phyloP scores from a whole-genome alignment of 2,797 vertebrate species.

The Melanotaenia trifasciata region DNA sequence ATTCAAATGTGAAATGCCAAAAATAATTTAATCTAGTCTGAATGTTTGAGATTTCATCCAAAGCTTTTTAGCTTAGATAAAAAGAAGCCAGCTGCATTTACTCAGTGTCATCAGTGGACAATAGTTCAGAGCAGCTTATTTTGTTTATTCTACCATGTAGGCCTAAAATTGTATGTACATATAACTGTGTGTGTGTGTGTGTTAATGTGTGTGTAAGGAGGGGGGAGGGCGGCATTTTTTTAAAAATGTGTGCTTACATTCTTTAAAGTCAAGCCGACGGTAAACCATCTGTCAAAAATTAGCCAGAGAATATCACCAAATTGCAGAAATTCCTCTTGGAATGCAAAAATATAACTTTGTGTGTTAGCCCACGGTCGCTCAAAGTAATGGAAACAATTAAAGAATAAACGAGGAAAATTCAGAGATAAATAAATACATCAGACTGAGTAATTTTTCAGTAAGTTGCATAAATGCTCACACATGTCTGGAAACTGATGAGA shows the following conservation, averaged over 20 bases:
- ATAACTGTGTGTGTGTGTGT: background rate
- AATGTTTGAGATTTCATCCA: background rate
- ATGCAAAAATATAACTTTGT: constrained; percentile 23
- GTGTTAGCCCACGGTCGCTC: constrained; percentile 44
- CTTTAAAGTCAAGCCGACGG: constrained; percentile 7
- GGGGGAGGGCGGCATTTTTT: background rate
- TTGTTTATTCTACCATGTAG: background rate
- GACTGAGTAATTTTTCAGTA: constrained; percentile 73
- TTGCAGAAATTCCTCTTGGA: constrained; percentile 15
- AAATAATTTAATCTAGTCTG: background rate
- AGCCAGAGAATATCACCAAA: constrained; percentile 6
- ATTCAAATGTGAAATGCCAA: background rate
- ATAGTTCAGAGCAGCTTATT: background rate
- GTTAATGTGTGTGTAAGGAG: too few relatives aligned
- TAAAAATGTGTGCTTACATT: background rate
- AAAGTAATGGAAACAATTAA: constrained; percentile 78
- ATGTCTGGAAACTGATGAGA: constrained; percentile 79
- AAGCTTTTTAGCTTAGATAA: background rate
- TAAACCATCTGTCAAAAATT: constrained; percentile 25
- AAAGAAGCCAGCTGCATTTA: background rate
- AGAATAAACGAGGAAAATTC: constrained; percentile 57
- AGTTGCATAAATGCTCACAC: constrained; percentile 77
- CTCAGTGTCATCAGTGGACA: background rate
- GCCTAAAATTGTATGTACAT: background rate
- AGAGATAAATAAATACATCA: constrained; percentile 77